Evolutionary conservation across 2,797 vertebrate species (phyloP).

Genomic region (Cuniculus paca): DNA sequence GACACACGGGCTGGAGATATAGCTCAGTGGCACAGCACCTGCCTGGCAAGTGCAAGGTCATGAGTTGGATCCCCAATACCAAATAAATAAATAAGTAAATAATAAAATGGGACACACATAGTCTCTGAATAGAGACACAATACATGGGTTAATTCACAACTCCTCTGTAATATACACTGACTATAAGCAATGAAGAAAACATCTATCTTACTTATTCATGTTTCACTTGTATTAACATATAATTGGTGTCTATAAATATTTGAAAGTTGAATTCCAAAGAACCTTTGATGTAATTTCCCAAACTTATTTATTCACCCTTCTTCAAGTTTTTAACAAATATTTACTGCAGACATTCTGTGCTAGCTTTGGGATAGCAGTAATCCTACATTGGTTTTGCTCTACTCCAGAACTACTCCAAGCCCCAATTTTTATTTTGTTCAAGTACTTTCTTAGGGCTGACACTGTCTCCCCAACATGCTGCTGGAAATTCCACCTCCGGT

Average conservation of each 20-base stretch:
- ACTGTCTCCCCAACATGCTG: not conserved
- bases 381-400: not conserved
- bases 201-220: not conserved
- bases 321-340: not conserved
- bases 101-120: not conserved
- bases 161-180: not conserved
- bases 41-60: too few relatives aligned
- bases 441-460: not conserved
- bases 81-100: too few relatives aligned
- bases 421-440: not conserved
- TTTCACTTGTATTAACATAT: not conserved
- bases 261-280: not conserved
- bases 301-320: not conserved
- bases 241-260: not conserved
- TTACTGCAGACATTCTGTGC: not conserved
- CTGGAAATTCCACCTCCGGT: not conserved
- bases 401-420: not conserved
- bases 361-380: not conserved
- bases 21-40: too few relatives aligned
- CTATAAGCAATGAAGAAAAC: not conserved
- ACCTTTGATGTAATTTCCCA: not conserved
- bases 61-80: too few relatives aligned
- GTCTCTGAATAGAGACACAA: not conserved
- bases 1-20: too few relatives aligned
- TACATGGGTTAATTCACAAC: not conserved